Base-by-base conservation (phyloP, 2,888 invertebrate species). In the Drosophila greeni region DNA sequence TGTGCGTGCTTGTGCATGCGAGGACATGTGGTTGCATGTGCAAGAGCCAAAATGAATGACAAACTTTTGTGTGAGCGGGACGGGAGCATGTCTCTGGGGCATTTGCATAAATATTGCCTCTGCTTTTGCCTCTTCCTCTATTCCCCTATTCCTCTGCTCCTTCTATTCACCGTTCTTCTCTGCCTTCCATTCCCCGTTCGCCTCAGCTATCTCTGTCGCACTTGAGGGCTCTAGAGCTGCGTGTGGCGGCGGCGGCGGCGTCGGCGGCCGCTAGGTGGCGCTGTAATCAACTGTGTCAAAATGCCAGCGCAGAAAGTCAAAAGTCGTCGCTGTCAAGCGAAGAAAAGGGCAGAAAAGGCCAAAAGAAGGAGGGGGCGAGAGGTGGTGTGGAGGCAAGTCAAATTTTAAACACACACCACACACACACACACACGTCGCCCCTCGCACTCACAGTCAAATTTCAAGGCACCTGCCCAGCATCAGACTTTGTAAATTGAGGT, bases 221-320 rank as follows among this genome's bases (percentile, higher is more conserved):
- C 43, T 49, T 34, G 31, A 20, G 45, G 11, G 45, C 45, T 45
- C 45, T 45, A 45, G 45, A 45, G 29, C 45, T 47, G 40, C 34
- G 57, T 42, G 33, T 16, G 37, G 66, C 45, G 57, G 69, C 53
- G 36, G 29, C 47, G 57, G 69, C 56, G 48, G 67, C 83, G 73
- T 80, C 56, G 75, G 59, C 66, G 70, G 64, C 64, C 83, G 83
- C 70, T 80, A 80, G 79, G 81, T 82, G 79, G 81, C 83, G 83
- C 59, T 80, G 85, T 80, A 84, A 80, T 80, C 79, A 78, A 84
- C 78, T 78, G 78, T 78, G 78, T 78, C 78, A 80, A 80, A 80
- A 82, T 80, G 79, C 77, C 79, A 84, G 65, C 72, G 66, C 55
- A 67, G 77, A 79, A 79, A 77, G 77, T 82, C 76, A 82, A 75